These are phyloP conservation scores for Leuciscus idus DNA, from an alignment of 2,113 vertebrate species.

Conservation along the genomic window DNA sequence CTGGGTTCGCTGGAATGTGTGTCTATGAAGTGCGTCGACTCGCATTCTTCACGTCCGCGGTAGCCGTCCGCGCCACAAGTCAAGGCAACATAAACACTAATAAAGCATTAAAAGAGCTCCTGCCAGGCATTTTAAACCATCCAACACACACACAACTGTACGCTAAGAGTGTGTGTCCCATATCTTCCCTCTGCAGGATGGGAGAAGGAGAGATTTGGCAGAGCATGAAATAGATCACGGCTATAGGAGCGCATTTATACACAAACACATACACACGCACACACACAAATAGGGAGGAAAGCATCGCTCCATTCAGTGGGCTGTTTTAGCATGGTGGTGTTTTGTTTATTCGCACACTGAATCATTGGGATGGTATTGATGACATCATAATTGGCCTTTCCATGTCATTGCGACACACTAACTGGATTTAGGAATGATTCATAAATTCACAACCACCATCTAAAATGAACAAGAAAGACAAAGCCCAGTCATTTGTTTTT, in stretches of 20 bases:
- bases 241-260: constrained; percentile 31
- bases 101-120: constrained; percentile 28
- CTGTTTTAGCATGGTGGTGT: constrained; percentile 2
- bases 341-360: constrained; percentile 24
- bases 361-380: constrained; percentile 34
- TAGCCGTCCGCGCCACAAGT: neutral
- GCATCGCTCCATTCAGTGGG: constrained; percentile 1
- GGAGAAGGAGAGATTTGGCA: constrained; percentile 51
- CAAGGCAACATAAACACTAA: constrained; percentile 43
- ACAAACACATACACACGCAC: neutral
- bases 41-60: constrained; percentile 10
- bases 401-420: neutral
- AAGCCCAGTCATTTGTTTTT: constrained; percentile 20
- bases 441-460: constrained; percentile 13
- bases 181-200: constrained; percentile 51
- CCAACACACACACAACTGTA: constrained; percentile 43
- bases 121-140: constrained; percentile 29
- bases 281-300: neutral
- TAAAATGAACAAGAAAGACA: constrained; percentile 15
- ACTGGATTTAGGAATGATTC: constrained; percentile 27
- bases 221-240: constrained; percentile 56
- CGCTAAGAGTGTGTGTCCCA: constrained; percentile 16
- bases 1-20: constrained; percentile 21
- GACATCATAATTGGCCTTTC: constrained; percentile 35
- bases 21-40: neutral